Conservation (phyloP, 2,797 vertebrate genomes). For the Triplophysa yarkandensis region DNA sequence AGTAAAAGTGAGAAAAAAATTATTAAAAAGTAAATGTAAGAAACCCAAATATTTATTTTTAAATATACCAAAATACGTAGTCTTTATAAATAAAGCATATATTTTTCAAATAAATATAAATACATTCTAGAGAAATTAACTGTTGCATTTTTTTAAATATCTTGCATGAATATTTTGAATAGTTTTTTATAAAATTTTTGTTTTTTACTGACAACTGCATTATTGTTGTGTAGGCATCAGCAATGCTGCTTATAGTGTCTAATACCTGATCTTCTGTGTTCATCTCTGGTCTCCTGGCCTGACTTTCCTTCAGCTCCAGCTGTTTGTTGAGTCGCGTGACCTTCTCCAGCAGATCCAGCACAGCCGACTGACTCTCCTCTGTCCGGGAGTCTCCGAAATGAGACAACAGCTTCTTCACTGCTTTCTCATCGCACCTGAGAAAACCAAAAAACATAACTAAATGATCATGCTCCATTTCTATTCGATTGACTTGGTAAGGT, state of each 20-base stretch:
- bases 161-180: too few species aligned
- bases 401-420: constrained; percentile 72
- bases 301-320: constrained; percentile 76
- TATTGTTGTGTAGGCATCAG: too few species aligned
- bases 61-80: too few species aligned
- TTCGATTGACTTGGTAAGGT: neutral
- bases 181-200: too few species aligned
- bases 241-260: neutral
- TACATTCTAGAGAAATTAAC: too few species aligned
- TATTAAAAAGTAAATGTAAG: too few species aligned
- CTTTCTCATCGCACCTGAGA: constrained; percentile 81
- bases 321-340: constrained; percentile 75
- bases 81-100: too few species aligned
- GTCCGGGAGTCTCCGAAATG: constrained; percentile 67
- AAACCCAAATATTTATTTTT: too few species aligned
- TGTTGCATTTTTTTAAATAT: too few species aligned
- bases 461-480: neutral
- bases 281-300: constrained; percentile 63
- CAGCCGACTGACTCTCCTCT: constrained; percentile 66
- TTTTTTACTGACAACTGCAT: too few species aligned
- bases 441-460: neutral
- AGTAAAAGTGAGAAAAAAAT: too few species aligned
- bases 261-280: constrained; percentile 75
- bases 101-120: too few species aligned
- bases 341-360: constrained; percentile 73